Conservation (phyloP, 2,888 invertebrate genomes). For the Himalopsyche kuldschensis region DNA sequence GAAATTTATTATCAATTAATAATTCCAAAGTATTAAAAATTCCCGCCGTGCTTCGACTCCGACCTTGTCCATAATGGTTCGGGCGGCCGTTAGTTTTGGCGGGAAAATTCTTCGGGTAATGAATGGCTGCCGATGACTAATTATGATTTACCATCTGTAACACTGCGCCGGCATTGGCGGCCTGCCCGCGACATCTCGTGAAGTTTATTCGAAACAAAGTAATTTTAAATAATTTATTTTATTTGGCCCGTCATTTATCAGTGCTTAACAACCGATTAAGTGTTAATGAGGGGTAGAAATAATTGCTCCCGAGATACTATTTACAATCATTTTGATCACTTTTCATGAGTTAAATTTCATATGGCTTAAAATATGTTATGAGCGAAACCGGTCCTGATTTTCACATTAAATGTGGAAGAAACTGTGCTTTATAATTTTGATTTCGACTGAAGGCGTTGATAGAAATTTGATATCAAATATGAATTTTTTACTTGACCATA, state of each 20-base stretch:
- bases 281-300: no score
- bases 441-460: no score
- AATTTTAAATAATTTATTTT: neutral
- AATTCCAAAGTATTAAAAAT: neutral
- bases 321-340: no score
- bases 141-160: slow-evolving; percentile 35
- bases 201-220: neutral
- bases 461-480: no score
- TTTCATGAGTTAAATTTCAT: no score
- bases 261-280: no score
- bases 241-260: neutral
- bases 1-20: neutral
- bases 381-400: no score
- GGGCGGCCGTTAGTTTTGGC: slow-evolving; percentile 15
- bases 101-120: slow-evolving; percentile 27
- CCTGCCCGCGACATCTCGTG: neutral
- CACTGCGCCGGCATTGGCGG: neutral
- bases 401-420: no score
- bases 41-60: neutral
- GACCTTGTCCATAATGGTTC: slow-evolving; percentile 13
- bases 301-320: no score
- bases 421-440: no score
- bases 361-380: no score
- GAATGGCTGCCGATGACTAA: slow-evolving; percentile 38
- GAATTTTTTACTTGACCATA: no score